Conservation (phyloP, 2,797 vertebrate species). For the Okamejei kenojei region DNA sequence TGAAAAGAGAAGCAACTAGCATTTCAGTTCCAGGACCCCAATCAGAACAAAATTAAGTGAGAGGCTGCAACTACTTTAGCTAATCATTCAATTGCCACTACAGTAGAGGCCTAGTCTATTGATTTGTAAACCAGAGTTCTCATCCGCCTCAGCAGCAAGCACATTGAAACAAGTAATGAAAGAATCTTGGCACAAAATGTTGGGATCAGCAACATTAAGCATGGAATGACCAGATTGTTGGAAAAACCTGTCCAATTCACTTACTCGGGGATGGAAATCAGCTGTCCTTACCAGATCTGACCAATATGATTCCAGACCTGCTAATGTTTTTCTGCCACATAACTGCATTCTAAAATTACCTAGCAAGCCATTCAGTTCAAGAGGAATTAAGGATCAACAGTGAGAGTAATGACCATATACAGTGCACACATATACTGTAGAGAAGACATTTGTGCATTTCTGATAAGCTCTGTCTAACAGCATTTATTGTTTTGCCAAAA, state of each 20-base stretch:
- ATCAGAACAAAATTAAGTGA: no score
- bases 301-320: not conserved
- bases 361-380: no score
- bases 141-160: not conserved
- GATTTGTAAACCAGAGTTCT: not conserved
- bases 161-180: not conserved
- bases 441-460: not conserved
- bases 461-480: not conserved
- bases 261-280: no score
- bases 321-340: not conserved
- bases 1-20: no score
- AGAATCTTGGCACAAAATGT: not conserved
- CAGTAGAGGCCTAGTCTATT: no score
- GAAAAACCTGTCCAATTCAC: not conserved
- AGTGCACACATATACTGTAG: no score
- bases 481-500: not conserved
- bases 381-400: not conserved
- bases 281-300: no score
- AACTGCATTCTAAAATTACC: not conserved
- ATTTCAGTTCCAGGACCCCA: no score
- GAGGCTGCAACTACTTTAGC: no score
- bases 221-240: not conserved
- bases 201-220: not conserved
- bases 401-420: no score
- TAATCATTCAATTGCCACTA: no score